Conservation (phyloP, 1,140 invertebrate genomes). For the Cherax quadricarinatus region DNA sequence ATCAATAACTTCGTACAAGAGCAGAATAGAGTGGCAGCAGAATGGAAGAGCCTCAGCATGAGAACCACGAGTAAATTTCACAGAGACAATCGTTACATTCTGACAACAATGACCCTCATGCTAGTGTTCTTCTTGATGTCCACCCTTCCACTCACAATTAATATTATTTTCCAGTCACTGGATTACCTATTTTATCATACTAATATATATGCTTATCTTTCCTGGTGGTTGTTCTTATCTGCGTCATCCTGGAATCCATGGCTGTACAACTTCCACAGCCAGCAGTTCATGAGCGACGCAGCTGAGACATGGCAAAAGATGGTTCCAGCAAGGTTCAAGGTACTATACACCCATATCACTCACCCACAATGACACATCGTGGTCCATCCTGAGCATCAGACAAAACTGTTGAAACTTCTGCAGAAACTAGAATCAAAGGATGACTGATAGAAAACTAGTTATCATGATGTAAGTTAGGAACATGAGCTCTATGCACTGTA, state of each 20-base stretch:
- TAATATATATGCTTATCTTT: neutral
- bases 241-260: slow-evolving; percentile 39
- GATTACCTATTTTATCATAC: neutral
- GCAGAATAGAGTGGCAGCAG: neutral
- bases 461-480: too few relatives aligned
- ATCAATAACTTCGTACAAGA: slow-evolving; percentile 8
- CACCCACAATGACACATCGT: neutral
- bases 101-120: slow-evolving; percentile 34
- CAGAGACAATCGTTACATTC: slow-evolving; percentile 14
- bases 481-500: too few relatives aligned
- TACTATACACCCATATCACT: neutral
- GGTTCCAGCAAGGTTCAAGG: neutral
- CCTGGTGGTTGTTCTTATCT: slow-evolving; percentile 40
- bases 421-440: too few relatives aligned
- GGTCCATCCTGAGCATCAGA: neutral
- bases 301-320: neutral
- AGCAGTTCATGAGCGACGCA: slow-evolving; percentile 14
- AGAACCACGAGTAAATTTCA: neutral
- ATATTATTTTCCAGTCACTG: neutral
- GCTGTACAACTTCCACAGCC: slow-evolving; percentile 42
- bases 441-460: too few relatives aligned
- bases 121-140: neutral
- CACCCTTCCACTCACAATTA: neutral
- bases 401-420: too few relatives aligned
- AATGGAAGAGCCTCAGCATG: slow-evolving; percentile 36